Percentiles rank a stretch among this genome's conserved stretches.
Evolutionary conservation across 30 jellyfish, hydroid and myxozoan species (phyloP).

Genomic region (Cassiopea xamachana): DNA sequence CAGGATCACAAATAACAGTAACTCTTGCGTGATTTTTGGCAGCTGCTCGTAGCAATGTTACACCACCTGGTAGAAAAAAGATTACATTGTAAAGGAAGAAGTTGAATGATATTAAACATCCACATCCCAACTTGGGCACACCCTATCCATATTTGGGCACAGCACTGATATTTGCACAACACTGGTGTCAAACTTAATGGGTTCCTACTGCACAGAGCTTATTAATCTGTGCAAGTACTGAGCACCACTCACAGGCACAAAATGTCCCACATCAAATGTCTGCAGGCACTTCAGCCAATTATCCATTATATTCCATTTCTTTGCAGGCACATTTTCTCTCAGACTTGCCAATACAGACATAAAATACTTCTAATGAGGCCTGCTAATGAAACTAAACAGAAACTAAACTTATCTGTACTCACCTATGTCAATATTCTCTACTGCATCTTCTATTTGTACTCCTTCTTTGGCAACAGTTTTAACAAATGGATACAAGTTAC

Average conservation of each 20-base stretch:
- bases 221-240: too few relatives aligned
- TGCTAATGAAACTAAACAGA: background rate
- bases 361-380: background rate
- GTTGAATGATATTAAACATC: background rate
- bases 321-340: too few relatives aligned
- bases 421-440: conserved; percentile 92
- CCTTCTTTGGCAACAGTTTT: conserved; percentile 81
- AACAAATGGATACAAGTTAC: conserved; percentile 90
- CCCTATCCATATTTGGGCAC: too few relatives aligned
- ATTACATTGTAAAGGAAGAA: background rate
- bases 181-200: too few relatives aligned
- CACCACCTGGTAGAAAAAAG: conserved; percentile 76
- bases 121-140: background rate
- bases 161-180: too few relatives aligned
- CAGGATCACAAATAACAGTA: conserved; percentile 90
- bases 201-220: too few relatives aligned
- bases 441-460: conserved; percentile 78
- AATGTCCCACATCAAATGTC: too few relatives aligned
- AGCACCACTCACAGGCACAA: too few relatives aligned
- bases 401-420: background rate
- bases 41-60: conserved; percentile 92
- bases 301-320: too few relatives aligned
- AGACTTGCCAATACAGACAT: background rate
- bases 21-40: conserved; percentile 90
- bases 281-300: too few relatives aligned